Percentiles rank a stretch among this genome's conserved stretches.
Conservation (phyloP, 2,888 invertebrate species). For the Leptopilina myrica region DNA sequence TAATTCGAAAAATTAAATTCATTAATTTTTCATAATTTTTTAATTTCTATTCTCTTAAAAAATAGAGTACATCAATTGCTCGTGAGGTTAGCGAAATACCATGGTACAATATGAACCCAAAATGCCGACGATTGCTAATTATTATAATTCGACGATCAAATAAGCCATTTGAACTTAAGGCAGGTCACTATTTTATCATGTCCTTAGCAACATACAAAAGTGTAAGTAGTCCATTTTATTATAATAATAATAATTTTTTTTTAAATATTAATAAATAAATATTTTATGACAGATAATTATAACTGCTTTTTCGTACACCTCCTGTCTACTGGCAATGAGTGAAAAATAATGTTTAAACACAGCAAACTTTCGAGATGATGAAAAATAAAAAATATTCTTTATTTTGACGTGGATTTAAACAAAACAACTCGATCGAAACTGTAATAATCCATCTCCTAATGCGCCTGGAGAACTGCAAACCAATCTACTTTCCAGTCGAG, state of each 20-base stretch:
- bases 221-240: neutral
- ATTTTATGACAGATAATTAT: neutral
- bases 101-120: neutral
- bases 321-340: neutral
- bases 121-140: neutral
- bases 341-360: neutral
- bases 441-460: too few species aligned
- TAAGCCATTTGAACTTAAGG: neutral
- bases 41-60: neutral
- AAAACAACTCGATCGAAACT: too few species aligned
- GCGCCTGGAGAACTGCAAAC: neutral
- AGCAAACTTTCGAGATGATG: too few species aligned
- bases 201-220: neutral
- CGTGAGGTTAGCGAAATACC: neutral
- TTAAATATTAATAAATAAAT: too few species aligned
- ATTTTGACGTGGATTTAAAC: too few species aligned
- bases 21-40: neutral
- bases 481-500: neutral
- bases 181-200: constrained; percentile 1
- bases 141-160: constrained; percentile 11
- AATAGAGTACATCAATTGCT: neutral
- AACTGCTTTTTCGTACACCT: neutral
- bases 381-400: too few species aligned
- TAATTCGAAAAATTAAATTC: too few species aligned
- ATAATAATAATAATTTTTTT: too few species aligned